Conservation (phyloP, 2,888 invertebrate species). For the Parnassius orleans region DNA sequence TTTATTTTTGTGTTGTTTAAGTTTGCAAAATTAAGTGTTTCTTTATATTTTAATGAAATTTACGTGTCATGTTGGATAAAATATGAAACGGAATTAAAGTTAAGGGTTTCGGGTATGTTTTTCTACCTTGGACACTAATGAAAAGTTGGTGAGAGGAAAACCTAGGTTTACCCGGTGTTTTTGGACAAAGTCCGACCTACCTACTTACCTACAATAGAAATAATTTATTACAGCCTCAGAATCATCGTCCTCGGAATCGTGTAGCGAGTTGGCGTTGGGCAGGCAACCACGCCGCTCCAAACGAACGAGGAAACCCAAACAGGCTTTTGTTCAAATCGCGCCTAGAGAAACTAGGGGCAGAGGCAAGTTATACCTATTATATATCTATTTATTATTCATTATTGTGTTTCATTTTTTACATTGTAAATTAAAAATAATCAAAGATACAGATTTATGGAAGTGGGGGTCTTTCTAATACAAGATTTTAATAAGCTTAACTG, state of each 20-base stretch:
- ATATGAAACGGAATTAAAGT: background rate
- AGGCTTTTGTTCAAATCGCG: conserved; percentile 69
- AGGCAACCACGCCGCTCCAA: conserved; percentile 70
- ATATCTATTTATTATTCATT: background rate
- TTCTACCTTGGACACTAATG: too few relatives aligned
- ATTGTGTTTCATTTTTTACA: background rate
- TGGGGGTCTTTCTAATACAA: too few relatives aligned
- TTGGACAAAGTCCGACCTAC: too few relatives aligned
- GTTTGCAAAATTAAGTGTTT: conserved; percentile 20
- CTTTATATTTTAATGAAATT: conserved; percentile 1
- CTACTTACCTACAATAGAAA: too few relatives aligned
- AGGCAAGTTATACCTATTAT: conserved; percentile 36
- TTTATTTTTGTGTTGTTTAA: conserved; percentile 17
- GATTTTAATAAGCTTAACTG: too few relatives aligned
- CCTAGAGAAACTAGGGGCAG: conserved; percentile 60
- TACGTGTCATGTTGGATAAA: conserved; percentile 10
- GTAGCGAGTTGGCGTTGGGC: conserved; percentile 59
- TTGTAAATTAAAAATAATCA: too few relatives aligned
- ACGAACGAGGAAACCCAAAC: conserved; percentile 67
- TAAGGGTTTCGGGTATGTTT: background rate
- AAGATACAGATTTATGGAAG: too few relatives aligned
- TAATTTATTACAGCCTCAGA: conserved; percentile 46
- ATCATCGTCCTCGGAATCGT: conserved; percentile 68
- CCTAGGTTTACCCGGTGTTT: too few relatives aligned
- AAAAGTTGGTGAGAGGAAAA: too few relatives aligned